phyloP scores from a whole-genome alignment of 2,113 vertebrate genomes.

The Aythya baeri region DNA sequence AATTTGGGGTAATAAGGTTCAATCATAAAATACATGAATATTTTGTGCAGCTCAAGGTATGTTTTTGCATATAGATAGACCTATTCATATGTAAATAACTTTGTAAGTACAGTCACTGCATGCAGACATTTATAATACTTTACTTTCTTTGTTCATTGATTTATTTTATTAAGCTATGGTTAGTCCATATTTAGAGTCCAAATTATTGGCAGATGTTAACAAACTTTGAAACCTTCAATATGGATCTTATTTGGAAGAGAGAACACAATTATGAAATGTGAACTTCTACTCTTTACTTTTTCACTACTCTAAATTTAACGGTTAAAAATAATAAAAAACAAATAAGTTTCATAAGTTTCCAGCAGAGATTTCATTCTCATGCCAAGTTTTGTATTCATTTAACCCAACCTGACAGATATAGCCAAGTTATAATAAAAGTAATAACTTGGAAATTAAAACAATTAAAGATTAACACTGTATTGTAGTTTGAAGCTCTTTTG shows the following conservation, averaged over 20 bases:
- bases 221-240: not conserved
- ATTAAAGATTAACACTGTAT: not conserved
- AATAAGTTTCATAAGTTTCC: not conserved
- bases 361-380: not conserved
- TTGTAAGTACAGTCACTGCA: not conserved
- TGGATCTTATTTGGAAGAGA: not conserved
- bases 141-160: not conserved
- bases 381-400: not conserved
- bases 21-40: not conserved
- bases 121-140: not conserved
- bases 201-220: constrained; percentile 4
- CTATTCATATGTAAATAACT: constrained; percentile 16
- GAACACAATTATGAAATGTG: not conserved
- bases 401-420: not conserved
- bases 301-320: not conserved
- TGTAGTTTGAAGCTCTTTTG: not conserved
- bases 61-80: not conserved
- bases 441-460: not conserved
- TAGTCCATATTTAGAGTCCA: not conserved
- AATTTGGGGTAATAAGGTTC: not conserved
- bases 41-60: not conserved
- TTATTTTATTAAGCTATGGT: not conserved
- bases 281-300: not conserved
- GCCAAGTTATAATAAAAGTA: not conserved
- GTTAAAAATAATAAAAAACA: not conserved